Evolutionary conservation across 2,888 invertebrate species (phyloP).

Genomic region (Epinotia demarniana): DNA sequence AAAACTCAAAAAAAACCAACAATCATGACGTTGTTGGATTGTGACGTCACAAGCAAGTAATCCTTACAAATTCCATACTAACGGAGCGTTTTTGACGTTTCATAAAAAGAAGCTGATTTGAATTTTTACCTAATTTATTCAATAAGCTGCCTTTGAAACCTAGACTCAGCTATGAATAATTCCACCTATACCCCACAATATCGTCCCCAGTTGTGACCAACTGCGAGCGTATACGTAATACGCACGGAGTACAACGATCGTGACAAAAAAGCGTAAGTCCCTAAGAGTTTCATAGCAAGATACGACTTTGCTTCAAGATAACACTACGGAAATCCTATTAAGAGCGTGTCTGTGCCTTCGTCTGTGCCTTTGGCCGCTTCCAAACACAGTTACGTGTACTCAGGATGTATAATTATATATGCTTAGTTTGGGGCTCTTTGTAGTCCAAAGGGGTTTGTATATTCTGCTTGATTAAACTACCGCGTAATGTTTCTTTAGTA

Average conservation of each 20-base stretch:
- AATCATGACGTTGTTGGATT: too few species aligned
- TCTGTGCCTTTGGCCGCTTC: conserved; percentile 31
- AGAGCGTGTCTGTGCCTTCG: conserved; percentile 22
- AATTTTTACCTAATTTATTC: conserved; percentile 5
- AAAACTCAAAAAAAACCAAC: too few species aligned
- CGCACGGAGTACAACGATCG: background rate
- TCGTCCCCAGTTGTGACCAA: conserved; percentile 7
- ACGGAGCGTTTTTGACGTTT: too few species aligned
- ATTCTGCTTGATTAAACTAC: background rate
- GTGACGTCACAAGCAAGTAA: too few species aligned
- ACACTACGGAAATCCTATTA: conserved; percentile 24
- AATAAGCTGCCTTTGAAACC: conserved; percentile 6
- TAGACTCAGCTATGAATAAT: conserved; percentile 5
- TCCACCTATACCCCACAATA: conserved; percentile 20
- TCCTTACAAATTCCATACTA: too few species aligned
- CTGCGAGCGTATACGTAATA: conserved; percentile 12
- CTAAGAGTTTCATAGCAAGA: background rate
- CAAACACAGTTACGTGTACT: conserved; percentile 27
- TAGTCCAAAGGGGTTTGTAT: conserved; percentile 13
- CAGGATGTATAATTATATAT: conserved; percentile 30
- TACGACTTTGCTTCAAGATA: background rate
- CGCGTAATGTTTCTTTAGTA: background rate
- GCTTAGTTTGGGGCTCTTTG: conserved; percentile 12
- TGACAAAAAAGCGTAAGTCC: background rate
- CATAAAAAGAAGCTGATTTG: too few species aligned